Evolutionary conservation across 2,888 invertebrate genomes (phyloP), one percentile per base, ranked within the genome.

Genomic region (Cosmia trapezina): DNA sequence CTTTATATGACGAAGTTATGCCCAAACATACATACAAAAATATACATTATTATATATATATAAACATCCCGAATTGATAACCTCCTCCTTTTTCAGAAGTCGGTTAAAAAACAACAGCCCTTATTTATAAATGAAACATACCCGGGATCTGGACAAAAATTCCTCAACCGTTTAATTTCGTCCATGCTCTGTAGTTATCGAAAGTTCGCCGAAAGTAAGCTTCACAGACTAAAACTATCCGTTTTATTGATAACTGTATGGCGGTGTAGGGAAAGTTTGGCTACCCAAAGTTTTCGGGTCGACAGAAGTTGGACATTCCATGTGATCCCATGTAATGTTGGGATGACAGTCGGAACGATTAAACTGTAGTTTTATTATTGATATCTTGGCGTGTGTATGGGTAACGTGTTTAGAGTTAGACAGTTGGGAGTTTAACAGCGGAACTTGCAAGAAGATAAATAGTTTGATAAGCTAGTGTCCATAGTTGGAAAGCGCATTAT

Each of bases 161-260:
- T 12, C n/a, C 3, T 19, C 17, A 47, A 28, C 6, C 19, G 19
- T 60, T 65, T 45, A 28, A 62, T 56, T 76, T 57, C 17, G 11
- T 33, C 19, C 2, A 17, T 19, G 3, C 19, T 56, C 22, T 1
- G 47, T 17, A 80, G 57, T 63, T 59, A 12, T 45, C 9, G 19
- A 19, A 33, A 63, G 64, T 37, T 22, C 64, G 43, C 11, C 28
- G n/a, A 57, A 47, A 37, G 57, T 19, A 43, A 37, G 33, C 41
- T 45, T 63, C 37, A 33, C 17, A 11, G 51, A 66, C 56, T 59
- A 51, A 43, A 83, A 77, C 74, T 77, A 77, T 80, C 54, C 41
- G 56, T 62, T 77, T 80, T 80, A 80, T 82, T 73, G 71, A 70
- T 71, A 74, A 69, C 66, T 53, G 49, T 54, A 65, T 64, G 47